A percentile compares a stretch with the other conserved stretches of the same genome.
phyloP scores from a whole-genome alignment of 2,888 invertebrate genomes.

The Amaurobius ferox region DNA sequence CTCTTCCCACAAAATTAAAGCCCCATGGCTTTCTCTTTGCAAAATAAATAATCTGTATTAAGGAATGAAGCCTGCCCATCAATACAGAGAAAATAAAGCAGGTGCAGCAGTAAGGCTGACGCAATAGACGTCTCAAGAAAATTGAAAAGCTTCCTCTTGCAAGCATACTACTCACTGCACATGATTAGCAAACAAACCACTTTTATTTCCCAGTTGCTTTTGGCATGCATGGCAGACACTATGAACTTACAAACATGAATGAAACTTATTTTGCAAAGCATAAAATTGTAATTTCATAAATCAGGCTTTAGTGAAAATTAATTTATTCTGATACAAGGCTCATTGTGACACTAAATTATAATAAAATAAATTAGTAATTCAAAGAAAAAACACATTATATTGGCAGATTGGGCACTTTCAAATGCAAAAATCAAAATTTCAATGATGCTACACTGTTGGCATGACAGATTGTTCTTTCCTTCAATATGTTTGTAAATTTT shows the following conservation, averaged over 20 bases:
- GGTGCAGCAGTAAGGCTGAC: slow-evolving; percentile 12
- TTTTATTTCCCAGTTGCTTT: background rate
- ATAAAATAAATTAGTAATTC: background rate
- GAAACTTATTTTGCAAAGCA: background rate
- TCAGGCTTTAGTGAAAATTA: background rate
- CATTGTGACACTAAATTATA: background rate
- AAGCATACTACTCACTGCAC: slow-evolving; percentile 9
- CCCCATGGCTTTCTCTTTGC: slow-evolving; percentile 15
- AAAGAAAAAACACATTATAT: background rate
- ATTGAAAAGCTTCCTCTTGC: slow-evolving; percentile 12
- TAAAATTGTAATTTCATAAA: background rate
- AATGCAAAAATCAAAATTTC: too few relatives aligned
- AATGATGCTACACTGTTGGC: too few relatives aligned
- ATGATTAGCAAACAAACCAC: background rate
- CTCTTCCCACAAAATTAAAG: slow-evolving; percentile 20
- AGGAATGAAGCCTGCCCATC: slow-evolving; percentile 18
- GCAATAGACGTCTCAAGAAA: slow-evolving; percentile 5
- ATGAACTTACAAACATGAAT: background rate
- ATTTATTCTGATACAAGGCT: slow-evolving; percentile 2
- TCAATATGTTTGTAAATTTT: too few relatives aligned
- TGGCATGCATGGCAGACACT: background rate
- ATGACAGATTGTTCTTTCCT: too few relatives aligned
- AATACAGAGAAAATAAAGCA: slow-evolving; percentile 2
- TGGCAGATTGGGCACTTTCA: background rate
- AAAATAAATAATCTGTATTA: slow-evolving; percentile 19